Conservation (phyloP, 2,113 vertebrate genomes). For the Zeus faber region DNA sequence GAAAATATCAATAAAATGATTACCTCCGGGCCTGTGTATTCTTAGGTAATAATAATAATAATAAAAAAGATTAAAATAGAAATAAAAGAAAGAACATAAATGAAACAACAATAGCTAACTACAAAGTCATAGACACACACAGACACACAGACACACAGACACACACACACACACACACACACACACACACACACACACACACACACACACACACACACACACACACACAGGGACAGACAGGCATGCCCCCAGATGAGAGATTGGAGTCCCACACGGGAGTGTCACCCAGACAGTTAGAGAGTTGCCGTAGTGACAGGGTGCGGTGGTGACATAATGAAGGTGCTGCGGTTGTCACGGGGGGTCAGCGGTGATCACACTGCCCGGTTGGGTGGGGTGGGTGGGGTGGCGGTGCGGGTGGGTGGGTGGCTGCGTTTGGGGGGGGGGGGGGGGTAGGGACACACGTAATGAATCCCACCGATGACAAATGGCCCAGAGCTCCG, state of each 20-base stretch:
- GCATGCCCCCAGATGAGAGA: constrained; percentile 67
- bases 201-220: constrained; percentile 24
- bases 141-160: constrained; percentile 21
- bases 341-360: constrained; percentile 95
- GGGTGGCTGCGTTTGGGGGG: constrained; percentile 62
- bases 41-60: no score
- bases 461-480: constrained; percentile 98
- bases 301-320: constrained; percentile 80
- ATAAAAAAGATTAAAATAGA: no score
- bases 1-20: no score
- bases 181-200: constrained; percentile 14
- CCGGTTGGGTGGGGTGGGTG: constrained; percentile 77
- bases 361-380: constrained; percentile 97
- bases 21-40: no score
- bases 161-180: constrained; percentile 20
- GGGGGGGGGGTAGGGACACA: constrained; percentile 86
- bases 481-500: constrained; percentile 94
- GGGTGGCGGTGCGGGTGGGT: constrained; percentile 45
- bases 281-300: constrained; percentile 77
- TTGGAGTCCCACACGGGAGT: constrained; percentile 72
- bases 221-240: constrained; percentile 62
- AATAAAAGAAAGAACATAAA: constrained; percentile 13
- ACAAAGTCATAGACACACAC: constrained; percentile 1
- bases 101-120: neutral
- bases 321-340: constrained; percentile 99